Conservation (phyloP, 2,888 invertebrate species). For the Yponomeuta cagnagella region DNA sequence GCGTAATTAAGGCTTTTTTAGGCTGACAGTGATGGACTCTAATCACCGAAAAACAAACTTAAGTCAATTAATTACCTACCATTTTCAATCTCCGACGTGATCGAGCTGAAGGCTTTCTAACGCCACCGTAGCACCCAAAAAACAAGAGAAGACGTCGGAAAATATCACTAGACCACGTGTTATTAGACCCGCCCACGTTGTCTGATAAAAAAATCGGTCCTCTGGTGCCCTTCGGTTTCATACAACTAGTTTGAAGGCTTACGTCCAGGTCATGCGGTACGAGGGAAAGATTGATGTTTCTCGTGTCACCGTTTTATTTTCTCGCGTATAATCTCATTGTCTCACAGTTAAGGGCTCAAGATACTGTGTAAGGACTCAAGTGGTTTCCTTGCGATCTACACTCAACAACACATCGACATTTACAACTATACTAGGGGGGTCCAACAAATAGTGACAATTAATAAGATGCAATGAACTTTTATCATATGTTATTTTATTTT, state of each 20-base stretch:
- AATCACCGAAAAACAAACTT: no score
- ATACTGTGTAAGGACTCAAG: not conserved
- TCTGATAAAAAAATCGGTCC: slow-evolving; percentile 19
- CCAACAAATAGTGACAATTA: no score
- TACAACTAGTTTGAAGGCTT: not conserved
- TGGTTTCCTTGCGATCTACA: not conserved
- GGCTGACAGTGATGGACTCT: no score
- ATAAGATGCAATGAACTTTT: no score
- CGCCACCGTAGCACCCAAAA: no score
- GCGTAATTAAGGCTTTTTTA: no score
- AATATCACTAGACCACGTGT: slow-evolving; percentile 20
- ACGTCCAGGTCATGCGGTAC: not conserved
- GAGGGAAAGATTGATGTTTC: slow-evolving; percentile 58
- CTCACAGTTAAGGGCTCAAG: slow-evolving; percentile 70
- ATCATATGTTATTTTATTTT: no score
- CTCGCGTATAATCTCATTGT: slow-evolving; percentile 70
- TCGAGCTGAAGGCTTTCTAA: no score
- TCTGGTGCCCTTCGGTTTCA: not conserved
- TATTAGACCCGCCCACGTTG: slow-evolving; percentile 36
- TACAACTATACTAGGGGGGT: not conserved
- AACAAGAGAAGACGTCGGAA: no score
- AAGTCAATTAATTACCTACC: no score
- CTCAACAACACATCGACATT: not conserved
- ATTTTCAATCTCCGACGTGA: no score
- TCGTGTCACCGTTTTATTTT: slow-evolving; percentile 68